phyloP scores from a whole-genome alignment of 2,797 vertebrate species.

The Lycodopsis pacificus region DNA sequence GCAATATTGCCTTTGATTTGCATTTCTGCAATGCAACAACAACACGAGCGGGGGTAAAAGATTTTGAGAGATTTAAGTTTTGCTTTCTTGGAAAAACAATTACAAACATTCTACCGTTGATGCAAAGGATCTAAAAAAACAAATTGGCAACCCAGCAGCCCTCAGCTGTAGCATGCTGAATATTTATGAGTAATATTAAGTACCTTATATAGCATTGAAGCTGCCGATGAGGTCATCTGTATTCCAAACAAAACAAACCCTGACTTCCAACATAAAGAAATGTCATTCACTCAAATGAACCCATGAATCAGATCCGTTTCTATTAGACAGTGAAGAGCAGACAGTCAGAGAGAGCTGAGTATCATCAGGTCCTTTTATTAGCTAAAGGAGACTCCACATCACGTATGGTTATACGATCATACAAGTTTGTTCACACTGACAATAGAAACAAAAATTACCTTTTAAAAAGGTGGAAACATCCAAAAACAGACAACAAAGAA shows the following conservation, averaged over 20 bases:
- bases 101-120: background rate
- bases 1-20: background rate
- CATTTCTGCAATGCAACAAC: conserved; percentile 7
- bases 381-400: conserved; percentile 89
- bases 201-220: conserved; percentile 12
- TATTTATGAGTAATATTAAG: background rate
- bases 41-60: background rate
- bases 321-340: conserved; percentile 63
- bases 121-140: background rate
- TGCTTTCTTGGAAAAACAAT: background rate
- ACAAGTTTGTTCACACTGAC: conserved; percentile 83
- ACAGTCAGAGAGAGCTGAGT: conserved; percentile 64
- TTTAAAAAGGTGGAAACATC: conserved; percentile 66
- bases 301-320: conserved; percentile 20
- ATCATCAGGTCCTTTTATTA: conserved; percentile 92
- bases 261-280: conserved; percentile 17
- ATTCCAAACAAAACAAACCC: conserved; percentile 28
- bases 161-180: background rate
- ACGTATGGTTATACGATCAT: conserved; percentile 75
- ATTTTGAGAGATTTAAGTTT: background rate
- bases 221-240: background rate
- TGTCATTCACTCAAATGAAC: conserved; percentile 1
- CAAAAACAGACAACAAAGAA: conserved; percentile 68
- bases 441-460: conserved; percentile 67
- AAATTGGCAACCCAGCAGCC: background rate